Conservation (phyloP, 2,888 invertebrate genomes). For the Hymenopus coronatus region DNA sequence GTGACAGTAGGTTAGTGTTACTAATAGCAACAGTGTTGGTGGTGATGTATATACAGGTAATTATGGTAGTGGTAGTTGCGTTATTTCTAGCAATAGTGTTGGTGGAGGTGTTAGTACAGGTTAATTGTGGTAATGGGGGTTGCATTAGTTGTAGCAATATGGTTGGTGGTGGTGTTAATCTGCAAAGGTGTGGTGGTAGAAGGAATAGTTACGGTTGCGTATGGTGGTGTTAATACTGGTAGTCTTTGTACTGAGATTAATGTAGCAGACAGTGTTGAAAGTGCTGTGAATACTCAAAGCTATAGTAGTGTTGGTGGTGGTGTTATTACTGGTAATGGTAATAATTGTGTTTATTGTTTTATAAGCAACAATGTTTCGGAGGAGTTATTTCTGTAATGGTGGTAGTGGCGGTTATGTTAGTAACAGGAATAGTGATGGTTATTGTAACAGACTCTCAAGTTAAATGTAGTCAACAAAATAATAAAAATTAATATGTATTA, state of each 20-base stretch:
- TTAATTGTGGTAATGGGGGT: background rate
- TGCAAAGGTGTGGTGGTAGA: no score
- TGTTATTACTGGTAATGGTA: background rate
- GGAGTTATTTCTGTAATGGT: background rate
- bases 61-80: background rate
- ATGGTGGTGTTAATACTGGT: background rate
- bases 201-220: no score
- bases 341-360: background rate
- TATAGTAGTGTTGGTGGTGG: background rate
- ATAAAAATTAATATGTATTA: no score
- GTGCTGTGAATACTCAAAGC: no score
- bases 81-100: background rate
- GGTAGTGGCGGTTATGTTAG: background rate
- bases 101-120: background rate
- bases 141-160: background rate
- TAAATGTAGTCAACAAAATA: no score
- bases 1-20: background rate
- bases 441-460: background rate
- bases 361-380: background rate
- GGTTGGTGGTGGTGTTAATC: no score
- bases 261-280: no score
- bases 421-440: background rate
- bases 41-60: background rate
- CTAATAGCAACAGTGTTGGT: background rate
- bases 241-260: no score